A percentile compares a stretch with the other conserved stretches of the same genome.
These are phyloP conservation scores for Xestia ashworthii DNA, from an alignment of 2,888 invertebrate genomes.

Conservation along the genomic window DNA sequence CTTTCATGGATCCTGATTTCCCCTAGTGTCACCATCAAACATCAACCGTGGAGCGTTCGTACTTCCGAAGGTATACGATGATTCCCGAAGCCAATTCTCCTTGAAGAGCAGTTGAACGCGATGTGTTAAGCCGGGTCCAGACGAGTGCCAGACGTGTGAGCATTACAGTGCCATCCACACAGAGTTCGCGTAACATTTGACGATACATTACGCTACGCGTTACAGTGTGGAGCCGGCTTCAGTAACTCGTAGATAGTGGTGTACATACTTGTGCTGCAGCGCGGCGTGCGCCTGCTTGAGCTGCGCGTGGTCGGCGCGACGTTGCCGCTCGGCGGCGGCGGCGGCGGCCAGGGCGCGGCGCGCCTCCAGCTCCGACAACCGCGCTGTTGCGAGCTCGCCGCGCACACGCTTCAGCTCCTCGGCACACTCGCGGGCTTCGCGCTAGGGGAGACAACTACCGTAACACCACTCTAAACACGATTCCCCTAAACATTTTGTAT, in stretches of 20 bases:
- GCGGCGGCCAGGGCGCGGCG: slow-evolving; percentile 87
- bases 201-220: no score
- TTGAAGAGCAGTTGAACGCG: no score
- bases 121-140: no score
- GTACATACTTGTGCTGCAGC: slow-evolving; percentile 85
- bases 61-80: neutral
- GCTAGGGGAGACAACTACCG: slow-evolving; percentile 66
- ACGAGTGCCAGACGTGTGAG: no score
- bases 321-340: slow-evolving; percentile 79
- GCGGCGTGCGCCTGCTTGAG: slow-evolving; percentile 97
- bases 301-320: slow-evolving; percentile 92
- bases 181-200: no score
- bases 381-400: slow-evolving; percentile 85
- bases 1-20: no score
- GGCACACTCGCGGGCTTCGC: slow-evolving; percentile 86
- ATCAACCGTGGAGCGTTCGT: neutral
- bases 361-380: slow-evolving; percentile 94
- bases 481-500: neutral
- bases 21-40: neutral
- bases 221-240: no score
- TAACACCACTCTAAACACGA: neutral
- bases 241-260: no score
- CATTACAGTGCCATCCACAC: no score
- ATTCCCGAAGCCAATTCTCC: neutral
- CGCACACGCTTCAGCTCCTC: slow-evolving; percentile 85